phyloP scores from a whole-genome alignment of 2,797 vertebrate genomes.

The Carcharodon carcharias region DNA sequence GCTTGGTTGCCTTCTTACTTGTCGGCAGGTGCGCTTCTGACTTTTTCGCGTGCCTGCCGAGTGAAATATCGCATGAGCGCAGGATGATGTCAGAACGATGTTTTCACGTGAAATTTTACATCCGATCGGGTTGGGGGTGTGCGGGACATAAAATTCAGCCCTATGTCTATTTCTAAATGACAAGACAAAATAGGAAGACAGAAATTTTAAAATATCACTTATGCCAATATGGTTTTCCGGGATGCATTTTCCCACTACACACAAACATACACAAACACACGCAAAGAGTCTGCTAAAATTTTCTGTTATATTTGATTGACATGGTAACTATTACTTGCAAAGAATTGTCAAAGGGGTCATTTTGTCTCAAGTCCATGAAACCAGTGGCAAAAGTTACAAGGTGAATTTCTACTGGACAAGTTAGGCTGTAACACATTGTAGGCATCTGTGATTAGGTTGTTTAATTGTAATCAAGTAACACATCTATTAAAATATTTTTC shows the following conservation, averaged over 20 bases:
- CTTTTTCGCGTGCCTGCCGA: too few species aligned
- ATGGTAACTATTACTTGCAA: not conserved
- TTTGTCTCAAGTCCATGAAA: not conserved
- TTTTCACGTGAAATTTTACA: too few species aligned
- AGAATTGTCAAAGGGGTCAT: not conserved
- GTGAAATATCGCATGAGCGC: too few species aligned
- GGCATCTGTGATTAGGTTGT: not conserved
- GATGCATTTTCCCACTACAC: not conserved
- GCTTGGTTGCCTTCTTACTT: too few species aligned
- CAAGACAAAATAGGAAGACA: not conserved
- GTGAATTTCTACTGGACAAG: not conserved
- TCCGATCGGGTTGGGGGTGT: too few species aligned
- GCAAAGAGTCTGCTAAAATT: too few species aligned
- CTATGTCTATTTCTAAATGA: not conserved
- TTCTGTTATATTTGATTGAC: not conserved
- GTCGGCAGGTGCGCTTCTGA: too few species aligned
- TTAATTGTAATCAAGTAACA: not conserved
- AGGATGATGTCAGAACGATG: too few species aligned
- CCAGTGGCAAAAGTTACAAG: not conserved
- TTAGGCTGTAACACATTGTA: not conserved
- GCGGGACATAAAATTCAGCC: too few species aligned
- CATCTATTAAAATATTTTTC: not conserved
- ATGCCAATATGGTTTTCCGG: not conserved
- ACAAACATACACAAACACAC: not conserved
- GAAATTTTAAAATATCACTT: not conserved